A percentile compares a stretch with the other conserved stretches of the same genome.
These are phyloP conservation scores for Cavia porcellus DNA, from an alignment of 2,113 vertebrate genomes.

Conservation along the genomic window DNA sequence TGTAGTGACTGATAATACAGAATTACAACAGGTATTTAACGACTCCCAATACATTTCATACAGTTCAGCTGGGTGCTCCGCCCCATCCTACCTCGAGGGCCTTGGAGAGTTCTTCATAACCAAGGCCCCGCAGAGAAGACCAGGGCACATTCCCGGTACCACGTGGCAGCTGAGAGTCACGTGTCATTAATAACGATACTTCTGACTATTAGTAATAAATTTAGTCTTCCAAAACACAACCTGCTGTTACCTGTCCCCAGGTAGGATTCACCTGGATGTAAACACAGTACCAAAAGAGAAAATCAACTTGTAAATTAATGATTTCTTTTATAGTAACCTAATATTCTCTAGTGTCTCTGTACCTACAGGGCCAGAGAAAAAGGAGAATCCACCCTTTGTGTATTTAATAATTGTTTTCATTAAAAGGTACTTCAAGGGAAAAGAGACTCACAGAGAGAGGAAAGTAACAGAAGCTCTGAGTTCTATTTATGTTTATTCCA, in stretches of 20 bases:
- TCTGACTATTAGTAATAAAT: not conserved
- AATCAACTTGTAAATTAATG: not conserved
- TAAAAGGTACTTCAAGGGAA: not conserved
- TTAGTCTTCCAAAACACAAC: constrained; percentile 19
- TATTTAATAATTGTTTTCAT: constrained; percentile 31
- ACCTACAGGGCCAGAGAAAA: not conserved
- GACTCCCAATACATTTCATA: not conserved
- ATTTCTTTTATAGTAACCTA: not conserved
- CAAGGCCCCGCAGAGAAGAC: not conserved
- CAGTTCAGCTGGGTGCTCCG: too few relatives aligned
- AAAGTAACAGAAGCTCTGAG: not conserved
- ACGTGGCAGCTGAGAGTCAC: not conserved
- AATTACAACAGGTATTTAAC: not conserved
- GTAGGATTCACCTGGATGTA: constrained; percentile 15
- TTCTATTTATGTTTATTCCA: not conserved
- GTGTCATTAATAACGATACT: not conserved
- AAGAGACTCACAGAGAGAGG: not conserved
- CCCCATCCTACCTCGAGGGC: not conserved
- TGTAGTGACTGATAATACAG: not conserved
- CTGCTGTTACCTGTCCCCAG: not conserved
- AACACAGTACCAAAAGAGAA: not conserved
- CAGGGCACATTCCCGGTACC: not conserved
- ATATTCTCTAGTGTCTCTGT: constrained; percentile 35
- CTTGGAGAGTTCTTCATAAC: not conserved
- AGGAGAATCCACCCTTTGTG: not conserved